phyloP scores from a whole-genome alignment of 1,140 invertebrate genomes.

The Diorhabda carinulata region DNA sequence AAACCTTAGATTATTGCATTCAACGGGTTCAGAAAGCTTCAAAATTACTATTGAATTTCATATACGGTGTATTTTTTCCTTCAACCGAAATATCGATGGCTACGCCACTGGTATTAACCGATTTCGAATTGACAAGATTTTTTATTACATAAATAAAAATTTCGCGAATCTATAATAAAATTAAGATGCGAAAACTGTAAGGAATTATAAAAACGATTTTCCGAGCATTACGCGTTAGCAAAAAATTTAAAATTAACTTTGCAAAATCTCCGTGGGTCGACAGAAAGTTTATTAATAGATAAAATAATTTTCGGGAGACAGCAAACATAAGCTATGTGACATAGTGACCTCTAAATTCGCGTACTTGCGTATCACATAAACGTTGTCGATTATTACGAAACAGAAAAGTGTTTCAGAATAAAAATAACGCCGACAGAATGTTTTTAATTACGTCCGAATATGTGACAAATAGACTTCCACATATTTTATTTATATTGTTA shows the following conservation, averaged over 20 bases:
- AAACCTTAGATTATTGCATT: no score
- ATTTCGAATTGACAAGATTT: no score
- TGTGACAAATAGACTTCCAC: neutral
- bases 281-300: conserved; percentile 6
- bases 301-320: conserved; percentile 11
- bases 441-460: neutral
- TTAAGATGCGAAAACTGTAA: no score
- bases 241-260: conserved; percentile 25
- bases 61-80: no score
- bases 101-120: no score
- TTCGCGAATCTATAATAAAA: no score
- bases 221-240: no score
- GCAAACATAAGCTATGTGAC: conserved; percentile 6
- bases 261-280: conserved; percentile 5
- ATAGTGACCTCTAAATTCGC: conserved; percentile 6
- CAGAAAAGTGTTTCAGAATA: neutral
- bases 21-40: no score
- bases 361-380: neutral
- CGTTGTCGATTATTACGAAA: neutral
- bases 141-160: no score
- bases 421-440: neutral
- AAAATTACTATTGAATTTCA: no score
- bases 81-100: no score
- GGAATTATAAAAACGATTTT: no score
- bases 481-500: neutral